Percentiles rank a stretch among this genome's conserved stretches.
phyloP scores from a whole-genome alignment of 2,113 vertebrate species.

The Alethe diademata region DNA sequence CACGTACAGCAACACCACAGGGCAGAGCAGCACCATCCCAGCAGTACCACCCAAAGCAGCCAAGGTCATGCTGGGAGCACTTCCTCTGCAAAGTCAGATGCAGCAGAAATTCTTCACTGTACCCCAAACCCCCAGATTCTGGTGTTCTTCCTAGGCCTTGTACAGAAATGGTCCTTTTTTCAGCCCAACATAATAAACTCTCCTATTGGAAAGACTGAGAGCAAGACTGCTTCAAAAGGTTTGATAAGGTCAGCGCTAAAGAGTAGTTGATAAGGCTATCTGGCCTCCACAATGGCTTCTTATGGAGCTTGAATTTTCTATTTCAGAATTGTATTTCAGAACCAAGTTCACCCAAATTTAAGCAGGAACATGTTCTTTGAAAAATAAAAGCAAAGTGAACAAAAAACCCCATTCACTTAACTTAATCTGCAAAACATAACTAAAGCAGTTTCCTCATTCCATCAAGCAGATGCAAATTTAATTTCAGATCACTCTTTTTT shows the following conservation, averaged over 20 bases:
- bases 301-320: neutral
- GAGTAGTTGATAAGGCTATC: neutral
- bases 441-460: neutral
- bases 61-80: neutral
- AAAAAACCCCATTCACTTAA: neutral
- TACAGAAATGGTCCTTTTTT: neutral
- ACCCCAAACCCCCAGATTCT: neutral
- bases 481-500: neutral
- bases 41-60: neutral
- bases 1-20: neutral
- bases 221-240: neutral
- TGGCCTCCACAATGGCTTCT: neutral
- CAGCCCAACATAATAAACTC: neutral
- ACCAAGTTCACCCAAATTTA: neutral
- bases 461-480: neutral
- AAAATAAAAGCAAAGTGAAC: neutral
- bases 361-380: neutral
- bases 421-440: constrained; percentile 6
- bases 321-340: neutral
- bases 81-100: neutral
- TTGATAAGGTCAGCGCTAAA: neutral
- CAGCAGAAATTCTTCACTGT: neutral
- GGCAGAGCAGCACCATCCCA: neutral
- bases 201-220: neutral
- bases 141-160: neutral